Base-by-base conservation (phyloP, 2,113 vertebrate genomes). In the Actinemys pallida region DNA sequence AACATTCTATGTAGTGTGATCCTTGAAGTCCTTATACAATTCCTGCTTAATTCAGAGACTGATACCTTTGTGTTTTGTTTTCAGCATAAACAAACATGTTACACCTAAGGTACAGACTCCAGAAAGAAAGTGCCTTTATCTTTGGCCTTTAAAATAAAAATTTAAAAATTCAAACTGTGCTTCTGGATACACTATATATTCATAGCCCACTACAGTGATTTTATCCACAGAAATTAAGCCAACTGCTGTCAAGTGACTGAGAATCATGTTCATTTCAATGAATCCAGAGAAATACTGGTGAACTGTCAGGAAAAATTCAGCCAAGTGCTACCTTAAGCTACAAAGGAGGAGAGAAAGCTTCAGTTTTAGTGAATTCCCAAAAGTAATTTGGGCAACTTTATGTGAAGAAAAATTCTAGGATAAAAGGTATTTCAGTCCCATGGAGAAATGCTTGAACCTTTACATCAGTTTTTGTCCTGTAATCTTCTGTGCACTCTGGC, bases 171-270 rank as follows among this genome's bases (percentile, higher is more conserved):
- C 86, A 87, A 53, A 22, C 13, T 81, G 76, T 84, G 93, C 89
- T 94, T 45, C 35, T 92, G 59, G 86, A 62, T 88, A 47, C 25
- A 78, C 72, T 92, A 57, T 78, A 52, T 75, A 65, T 50, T 94
- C 88, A 81, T 3, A 92, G 72, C 83, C 92, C 83, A 83, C 88
- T 95, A 95, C 19, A 93, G 22, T 90, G 78, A 81, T 92, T 96
- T 97, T 92, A 95, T 83, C 86, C 93, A 95, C 94, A 82, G 80
- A 94, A 95, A 96, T 96, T 57, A 92, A 96, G 95, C 87, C 86
- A 84, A 85, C 42, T 87, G 83, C 89, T 87, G 90, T 90, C 90
- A 83, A 95, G 89, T 59, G 81, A 90, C 89, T 78, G 83, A 84
- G 83, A 93, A 86, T 86, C 81, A 5, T 10, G 81, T 12, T 95